These are phyloP conservation scores for Pocillopora verrucosa DNA, from an alignment of 64 coral and sea anemone species.

Conservation along the genomic window DNA sequence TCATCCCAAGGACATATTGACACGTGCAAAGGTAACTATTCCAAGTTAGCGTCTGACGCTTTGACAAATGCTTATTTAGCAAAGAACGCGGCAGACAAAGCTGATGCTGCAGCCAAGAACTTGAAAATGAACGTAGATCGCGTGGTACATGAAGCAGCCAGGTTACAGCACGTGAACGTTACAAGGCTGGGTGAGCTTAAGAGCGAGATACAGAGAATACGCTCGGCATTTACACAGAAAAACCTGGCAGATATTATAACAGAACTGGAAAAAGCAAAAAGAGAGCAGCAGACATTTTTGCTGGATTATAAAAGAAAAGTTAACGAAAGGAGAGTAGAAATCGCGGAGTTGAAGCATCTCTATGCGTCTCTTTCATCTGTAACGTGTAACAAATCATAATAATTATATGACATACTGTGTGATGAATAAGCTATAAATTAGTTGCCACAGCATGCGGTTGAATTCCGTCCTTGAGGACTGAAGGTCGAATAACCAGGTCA, in stretches of 20 bases:
- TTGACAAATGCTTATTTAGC: slow-evolving; percentile 24
- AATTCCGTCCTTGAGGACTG: neutral
- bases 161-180: slow-evolving; percentile 59
- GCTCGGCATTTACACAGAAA: slow-evolving; percentile 38
- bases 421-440: neutral
- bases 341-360: slow-evolving; percentile 63
- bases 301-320: slow-evolving; percentile 56
- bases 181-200: slow-evolving; percentile 66
- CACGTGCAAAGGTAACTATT: slow-evolving; percentile 67
- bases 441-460: neutral
- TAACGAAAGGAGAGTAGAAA: slow-evolving; percentile 41
- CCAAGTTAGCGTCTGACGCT: slow-evolving; percentile 30
- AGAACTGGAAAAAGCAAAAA: slow-evolving; percentile 45
- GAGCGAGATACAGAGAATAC: slow-evolving; percentile 49
- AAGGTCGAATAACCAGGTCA: neutral
- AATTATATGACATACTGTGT: neutral
- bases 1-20: slow-evolving; percentile 17
- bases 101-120: slow-evolving; percentile 34
- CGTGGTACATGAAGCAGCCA: slow-evolving; percentile 43
- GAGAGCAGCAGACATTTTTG: slow-evolving; percentile 68
- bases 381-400: slow-evolving; percentile 23
- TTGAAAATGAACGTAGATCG: slow-evolving; percentile 15
- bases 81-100: slow-evolving; percentile 45
- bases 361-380: slow-evolving; percentile 48
- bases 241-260: slow-evolving; percentile 52